phyloP scores from a whole-genome alignment of 2,113 vertebrate species.

The Ardeotis arabs region DNA sequence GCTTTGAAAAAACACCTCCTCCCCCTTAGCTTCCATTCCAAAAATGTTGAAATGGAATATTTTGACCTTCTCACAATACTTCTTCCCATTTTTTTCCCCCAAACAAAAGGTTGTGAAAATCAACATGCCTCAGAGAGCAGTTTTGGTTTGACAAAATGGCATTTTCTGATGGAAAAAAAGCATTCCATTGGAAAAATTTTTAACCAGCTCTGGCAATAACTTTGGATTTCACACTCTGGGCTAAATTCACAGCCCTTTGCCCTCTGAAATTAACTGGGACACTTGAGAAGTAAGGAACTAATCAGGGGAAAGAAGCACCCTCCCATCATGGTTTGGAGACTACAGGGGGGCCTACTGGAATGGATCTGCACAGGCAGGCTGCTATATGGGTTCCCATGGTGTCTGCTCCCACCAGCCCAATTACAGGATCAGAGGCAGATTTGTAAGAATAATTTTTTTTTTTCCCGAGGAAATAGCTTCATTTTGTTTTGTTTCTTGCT shows the following conservation, averaged over 20 bases:
- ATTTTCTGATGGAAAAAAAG: constrained; percentile 59
- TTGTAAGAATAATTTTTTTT: neutral
- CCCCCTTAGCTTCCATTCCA: neutral
- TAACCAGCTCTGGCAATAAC: constrained; percentile 42
- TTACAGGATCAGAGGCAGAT: constrained; percentile 38
- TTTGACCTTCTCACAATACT: constrained; percentile 66
- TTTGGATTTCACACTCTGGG: constrained; percentile 57
- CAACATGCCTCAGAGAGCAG: constrained; percentile 44
- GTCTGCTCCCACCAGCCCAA: constrained; percentile 17
- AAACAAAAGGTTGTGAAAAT: constrained; percentile 70
- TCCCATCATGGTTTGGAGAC: constrained; percentile 6
- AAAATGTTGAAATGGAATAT: constrained; percentile 64
- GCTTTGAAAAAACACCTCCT: constrained; percentile 29
- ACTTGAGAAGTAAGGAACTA: constrained; percentile 49
- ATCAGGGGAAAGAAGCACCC: constrained; percentile 15
- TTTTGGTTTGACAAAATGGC: constrained; percentile 53
- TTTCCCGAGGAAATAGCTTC: constrained; percentile 52
- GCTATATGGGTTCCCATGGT: neutral
- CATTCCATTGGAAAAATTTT: constrained; percentile 56
- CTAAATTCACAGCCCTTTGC: constrained; percentile 36
- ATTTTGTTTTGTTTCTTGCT: constrained; percentile 69
- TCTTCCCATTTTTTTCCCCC: constrained; percentile 21
- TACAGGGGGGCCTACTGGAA: neutral
- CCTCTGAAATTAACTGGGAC: constrained; percentile 38
- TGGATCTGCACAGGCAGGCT: neutral